Conservation (phyloP, 2,797 vertebrate species). For the Eulemur rubriventer region DNA sequence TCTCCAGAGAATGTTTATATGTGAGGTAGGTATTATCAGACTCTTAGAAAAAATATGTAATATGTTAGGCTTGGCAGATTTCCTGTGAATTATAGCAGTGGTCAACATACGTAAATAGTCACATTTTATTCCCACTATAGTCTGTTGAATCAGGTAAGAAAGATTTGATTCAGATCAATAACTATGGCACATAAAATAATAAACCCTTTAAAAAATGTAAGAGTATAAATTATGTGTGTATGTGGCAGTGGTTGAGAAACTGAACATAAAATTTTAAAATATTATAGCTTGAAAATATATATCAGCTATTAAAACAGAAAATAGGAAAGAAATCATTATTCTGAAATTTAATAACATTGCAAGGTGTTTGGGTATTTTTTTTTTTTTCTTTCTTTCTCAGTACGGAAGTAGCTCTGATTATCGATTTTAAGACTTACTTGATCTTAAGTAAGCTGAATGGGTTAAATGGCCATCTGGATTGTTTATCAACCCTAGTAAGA, state of each 20-base stretch:
- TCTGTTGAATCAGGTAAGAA: constrained; percentile 74
- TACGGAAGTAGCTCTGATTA: background rate
- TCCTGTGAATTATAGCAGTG: constrained; percentile 64
- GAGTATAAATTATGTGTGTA: constrained; percentile 62
- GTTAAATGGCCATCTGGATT: background rate
- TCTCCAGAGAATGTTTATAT: constrained; percentile 76
- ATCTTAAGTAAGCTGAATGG: background rate
- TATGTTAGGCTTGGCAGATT: constrained; percentile 62
- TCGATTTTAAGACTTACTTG: background rate
- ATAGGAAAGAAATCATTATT: constrained; percentile 49
- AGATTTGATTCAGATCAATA: constrained; percentile 72
- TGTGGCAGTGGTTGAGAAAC: constrained; percentile 35
- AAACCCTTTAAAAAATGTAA: constrained; percentile 62
- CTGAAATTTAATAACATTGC: constrained; percentile 39
- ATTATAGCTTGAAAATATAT: constrained; percentile 52
- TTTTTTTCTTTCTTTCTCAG: background rate
- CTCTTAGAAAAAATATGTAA: constrained; percentile 62
- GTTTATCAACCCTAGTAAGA: background rate
- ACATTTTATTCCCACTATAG: constrained; percentile 72
- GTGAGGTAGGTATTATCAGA: constrained; percentile 77
- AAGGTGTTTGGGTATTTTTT: background rate
- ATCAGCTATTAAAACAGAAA: constrained; percentile 65
- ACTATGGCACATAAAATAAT: constrained; percentile 65
- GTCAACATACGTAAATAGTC: constrained; percentile 75
- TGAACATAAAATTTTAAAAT: constrained; percentile 68